Evolutionary conservation across 1,140 invertebrate species (phyloP).

Genomic region (Neoseiulus cucumeris): DNA sequence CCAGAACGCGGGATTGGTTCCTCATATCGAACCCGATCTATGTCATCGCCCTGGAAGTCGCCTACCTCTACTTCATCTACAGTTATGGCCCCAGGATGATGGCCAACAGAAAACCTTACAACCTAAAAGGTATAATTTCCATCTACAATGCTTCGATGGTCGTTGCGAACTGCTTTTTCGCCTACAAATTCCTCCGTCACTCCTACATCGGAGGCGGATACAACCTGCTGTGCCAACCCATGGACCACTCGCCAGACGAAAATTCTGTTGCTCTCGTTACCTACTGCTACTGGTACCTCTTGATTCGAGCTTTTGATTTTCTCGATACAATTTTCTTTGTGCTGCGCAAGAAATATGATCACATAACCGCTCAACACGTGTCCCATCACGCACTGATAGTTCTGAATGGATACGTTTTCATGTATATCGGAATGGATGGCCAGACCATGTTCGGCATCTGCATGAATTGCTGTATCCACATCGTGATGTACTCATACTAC

Average conservation of each 20-base stretch:
- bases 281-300: constrained; percentile 54
- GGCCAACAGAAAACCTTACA: constrained; percentile 54
- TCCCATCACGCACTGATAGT: constrained; percentile 52
- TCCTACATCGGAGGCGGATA: constrained; percentile 13
- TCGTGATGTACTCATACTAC: constrained; percentile 38
- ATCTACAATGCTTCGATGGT: constrained; percentile 64
- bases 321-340: constrained; percentile 81
- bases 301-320: constrained; percentile 82
- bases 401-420: background rate
- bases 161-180: constrained; percentile 10
- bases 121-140: constrained; percentile 52
- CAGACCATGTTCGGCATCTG: constrained; percentile 53
- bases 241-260: background rate
- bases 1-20: background rate
- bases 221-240: constrained; percentile 10
- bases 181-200: constrained; percentile 17
- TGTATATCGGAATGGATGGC: constrained; percentile 8
- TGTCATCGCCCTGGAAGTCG: constrained; percentile 1
- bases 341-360: constrained; percentile 60
- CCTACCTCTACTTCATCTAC: constrained; percentile 20
- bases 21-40: constrained; percentile 1
- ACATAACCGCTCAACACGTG: constrained; percentile 69
- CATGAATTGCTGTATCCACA: constrained; percentile 41
- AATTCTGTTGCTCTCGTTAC: background rate
- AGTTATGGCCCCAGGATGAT: constrained; percentile 52